These are phyloP conservation scores for Esperia sulphurella DNA, from an alignment of 2,888 invertebrate species.

Conservation along the genomic window DNA sequence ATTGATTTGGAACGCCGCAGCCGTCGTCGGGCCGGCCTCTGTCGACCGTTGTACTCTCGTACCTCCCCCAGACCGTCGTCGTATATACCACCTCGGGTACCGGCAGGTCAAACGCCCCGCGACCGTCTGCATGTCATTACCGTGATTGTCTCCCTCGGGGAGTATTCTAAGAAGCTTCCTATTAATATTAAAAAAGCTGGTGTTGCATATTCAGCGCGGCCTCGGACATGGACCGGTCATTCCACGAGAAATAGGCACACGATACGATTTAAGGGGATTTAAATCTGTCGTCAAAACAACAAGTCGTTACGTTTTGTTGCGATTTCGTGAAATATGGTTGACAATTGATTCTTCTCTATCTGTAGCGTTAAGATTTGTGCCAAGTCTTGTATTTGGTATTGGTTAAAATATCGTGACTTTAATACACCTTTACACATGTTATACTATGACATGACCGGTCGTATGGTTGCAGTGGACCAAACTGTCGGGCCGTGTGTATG, in stretches of 20 bases:
- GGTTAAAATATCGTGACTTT: too few species aligned
- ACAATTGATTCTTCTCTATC: too few species aligned
- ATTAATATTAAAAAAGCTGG: conserved; percentile 60
- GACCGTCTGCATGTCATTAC: conserved; percentile 53
- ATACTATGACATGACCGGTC: too few species aligned
- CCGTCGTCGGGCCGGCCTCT: too few species aligned
- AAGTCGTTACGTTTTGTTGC: too few species aligned
- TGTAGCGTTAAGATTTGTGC: too few species aligned
- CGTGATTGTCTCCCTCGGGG: conserved; percentile 46
- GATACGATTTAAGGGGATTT: neutral
- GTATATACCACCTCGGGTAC: neutral
- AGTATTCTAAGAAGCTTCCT: conserved; percentile 55
- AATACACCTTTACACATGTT: too few species aligned
- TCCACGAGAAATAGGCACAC: conserved; percentile 24
- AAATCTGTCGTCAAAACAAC: neutral
- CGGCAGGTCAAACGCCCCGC: conserved; percentile 52
- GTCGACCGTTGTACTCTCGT: too few species aligned
- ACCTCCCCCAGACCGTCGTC: too few species aligned
- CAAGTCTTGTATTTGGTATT: too few species aligned
- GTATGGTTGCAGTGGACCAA: neutral
- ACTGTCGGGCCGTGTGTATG: neutral
- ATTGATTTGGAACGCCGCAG: too few species aligned
- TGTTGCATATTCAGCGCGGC: conserved; percentile 64
- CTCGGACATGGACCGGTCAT: conserved; percentile 67
- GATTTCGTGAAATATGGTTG: too few species aligned